phyloP scores from a whole-genome alignment of 2,888 invertebrate genomes.

The Drosophila emarginata region DNA sequence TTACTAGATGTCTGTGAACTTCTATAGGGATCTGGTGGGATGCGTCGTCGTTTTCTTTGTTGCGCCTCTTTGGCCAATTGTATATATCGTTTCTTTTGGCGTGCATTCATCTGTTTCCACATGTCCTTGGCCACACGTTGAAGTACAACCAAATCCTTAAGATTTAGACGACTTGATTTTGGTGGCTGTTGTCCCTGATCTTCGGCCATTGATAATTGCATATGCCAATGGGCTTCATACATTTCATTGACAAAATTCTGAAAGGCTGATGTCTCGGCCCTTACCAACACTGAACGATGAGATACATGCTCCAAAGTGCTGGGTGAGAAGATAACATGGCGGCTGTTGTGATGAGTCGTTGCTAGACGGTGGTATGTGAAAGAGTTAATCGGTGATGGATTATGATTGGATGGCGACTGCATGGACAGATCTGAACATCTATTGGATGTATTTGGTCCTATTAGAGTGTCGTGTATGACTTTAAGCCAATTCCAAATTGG shows the following conservation, averaged over 20 bases:
- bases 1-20: background rate
- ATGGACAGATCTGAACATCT: too few species aligned
- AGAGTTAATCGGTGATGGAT: background rate
- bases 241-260: slow-evolving; percentile 28
- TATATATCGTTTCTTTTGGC: slow-evolving; percentile 8
- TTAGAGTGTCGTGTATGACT: background rate
- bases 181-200: background rate
- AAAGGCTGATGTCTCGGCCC: slow-evolving; percentile 22
- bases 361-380: background rate
- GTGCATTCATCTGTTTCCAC: slow-evolving; percentile 16
- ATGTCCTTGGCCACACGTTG: slow-evolving; percentile 23
- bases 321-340: slow-evolving; percentile 21
- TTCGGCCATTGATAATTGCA: slow-evolving; percentile 5
- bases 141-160: slow-evolving; percentile 8
- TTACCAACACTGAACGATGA: background rate
- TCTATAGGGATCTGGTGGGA: slow-evolving; percentile 25
- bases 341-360: background rate
- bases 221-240: slow-evolving; percentile 13
- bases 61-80: slow-evolving; percentile 14
- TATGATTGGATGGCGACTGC: background rate
- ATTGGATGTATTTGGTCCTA: background rate
- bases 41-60: background rate
- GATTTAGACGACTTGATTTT: background rate
- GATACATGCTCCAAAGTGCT: slow-evolving; percentile 26
- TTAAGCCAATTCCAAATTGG: background rate